Evolutionary conservation across 2,797 vertebrate species (phyloP), one percentile per base, ranked within the genome.

Genomic region (Enteromius fasciolatus): DNA sequence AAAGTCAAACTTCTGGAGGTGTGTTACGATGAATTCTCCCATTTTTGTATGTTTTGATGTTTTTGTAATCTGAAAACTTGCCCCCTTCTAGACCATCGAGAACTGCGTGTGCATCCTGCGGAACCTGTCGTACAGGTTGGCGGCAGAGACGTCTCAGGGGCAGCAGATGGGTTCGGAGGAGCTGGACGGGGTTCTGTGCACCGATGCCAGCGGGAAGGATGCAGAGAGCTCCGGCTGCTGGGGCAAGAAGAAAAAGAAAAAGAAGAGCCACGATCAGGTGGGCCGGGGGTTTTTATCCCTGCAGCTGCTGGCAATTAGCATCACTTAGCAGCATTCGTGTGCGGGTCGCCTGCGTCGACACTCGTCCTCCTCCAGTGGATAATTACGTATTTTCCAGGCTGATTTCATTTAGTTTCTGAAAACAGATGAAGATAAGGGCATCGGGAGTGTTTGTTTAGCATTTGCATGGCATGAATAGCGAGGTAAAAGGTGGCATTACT

Each of bases 191-290:
- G 95, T 99, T 91, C 93, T 99, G 63, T 98, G 95, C 80, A 94
- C 97, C 28, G 98, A 99, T 90, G 95, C 96, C 80, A 95, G 95
- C 1, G 96, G 96, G 86, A 98, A 98, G 90, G 98, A 99, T 0
- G 67, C 94, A 0, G 97, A 99, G 93, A 99, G 97, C 90, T 99
- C 98, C 0, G 97, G 98, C 59, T 99, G 98, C 91, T 99, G 98
- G 98, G 98, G 98, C 77, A 99, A 99, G 92, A 99, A 99, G 91
- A 99, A 99, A 94, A 99, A 99, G 96, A 99, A 99, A 92, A 99
- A 99, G 97, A 99, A 99, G 94, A 96, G 96, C 8, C 97, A 98
- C 80, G 97, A 99, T 90, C 98, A 99, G 97, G 98, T 99, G 93
- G 93, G 91, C 20, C 72, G 75, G 54, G 67, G 78, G 54, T 68